These are phyloP conservation scores for Rhizoglyphus robini DNA, from an alignment of 1,140 invertebrate genomes.

Conservation along the genomic window DNA sequence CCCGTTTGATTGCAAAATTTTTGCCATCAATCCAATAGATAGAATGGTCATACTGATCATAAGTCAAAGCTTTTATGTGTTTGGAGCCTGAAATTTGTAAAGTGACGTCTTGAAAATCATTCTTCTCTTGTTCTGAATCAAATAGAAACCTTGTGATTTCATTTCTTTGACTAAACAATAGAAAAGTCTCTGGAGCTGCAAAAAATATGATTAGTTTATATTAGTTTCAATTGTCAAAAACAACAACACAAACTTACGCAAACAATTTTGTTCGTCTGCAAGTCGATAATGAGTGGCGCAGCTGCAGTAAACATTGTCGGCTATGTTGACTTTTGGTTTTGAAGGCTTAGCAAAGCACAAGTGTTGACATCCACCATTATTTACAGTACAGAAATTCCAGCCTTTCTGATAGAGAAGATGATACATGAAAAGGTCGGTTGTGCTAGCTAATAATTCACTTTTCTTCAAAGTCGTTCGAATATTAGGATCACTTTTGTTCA, in stretches of 20 bases:
- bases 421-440: conserved; percentile 64
- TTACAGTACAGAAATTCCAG: conserved; percentile 72
- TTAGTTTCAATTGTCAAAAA: no score
- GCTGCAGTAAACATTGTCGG: conserved; percentile 45
- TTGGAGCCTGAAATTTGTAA: conserved; percentile 53
- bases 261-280: conserved; percentile 74
- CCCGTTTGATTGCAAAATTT: conserved; percentile 72
- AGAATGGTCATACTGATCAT: conserved; percentile 57
- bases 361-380: conserved; percentile 93
- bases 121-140: background rate
- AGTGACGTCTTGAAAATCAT: conserved; percentile 30
- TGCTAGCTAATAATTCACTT: conserved; percentile 28
- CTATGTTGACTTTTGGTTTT: conserved; percentile 41
- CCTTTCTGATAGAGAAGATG: conserved; percentile 59
- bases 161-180: conserved; percentile 34
- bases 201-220: background rate
- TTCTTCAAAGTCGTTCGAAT: background rate
- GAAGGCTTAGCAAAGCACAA: conserved; percentile 63
- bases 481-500: conserved; percentile 42
- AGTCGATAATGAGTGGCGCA: conserved; percentile 81
- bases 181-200: conserved; percentile 34
- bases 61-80: conserved; percentile 71
- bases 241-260: no score
- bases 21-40: conserved; percentile 85
- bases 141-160: conserved; percentile 33